Conservation (phyloP, 1,140 invertebrate species). For the Dinothrombium tinctorium region DNA sequence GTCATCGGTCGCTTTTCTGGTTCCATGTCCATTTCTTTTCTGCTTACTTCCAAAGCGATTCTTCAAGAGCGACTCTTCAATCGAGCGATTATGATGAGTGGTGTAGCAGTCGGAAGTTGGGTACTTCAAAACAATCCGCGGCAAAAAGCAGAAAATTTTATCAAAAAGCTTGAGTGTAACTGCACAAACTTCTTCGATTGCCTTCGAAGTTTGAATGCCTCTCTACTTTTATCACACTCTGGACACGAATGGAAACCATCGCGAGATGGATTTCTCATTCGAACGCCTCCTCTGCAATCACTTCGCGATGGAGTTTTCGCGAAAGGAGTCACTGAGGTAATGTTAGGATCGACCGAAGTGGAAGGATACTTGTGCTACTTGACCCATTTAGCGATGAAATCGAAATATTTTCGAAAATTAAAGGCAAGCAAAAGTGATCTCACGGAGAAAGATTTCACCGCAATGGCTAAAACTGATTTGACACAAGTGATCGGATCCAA, state of each 20-base stretch:
- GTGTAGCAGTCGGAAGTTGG: constrained; percentile 15
- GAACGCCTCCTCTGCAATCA: constrained; percentile 8
- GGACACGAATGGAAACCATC: constrained; percentile 11
- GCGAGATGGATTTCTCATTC: constrained; percentile 12
- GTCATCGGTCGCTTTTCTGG: constrained; percentile 37
- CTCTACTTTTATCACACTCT: constrained; percentile 4
- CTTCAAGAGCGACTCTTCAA: constrained; percentile 12
- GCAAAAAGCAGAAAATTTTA: constrained; percentile 2
- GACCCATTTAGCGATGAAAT: constrained; percentile 9
- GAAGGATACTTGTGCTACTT: constrained; percentile 16
- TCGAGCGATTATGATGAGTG: constrained; percentile 16
- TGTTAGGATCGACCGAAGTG: constrained; percentile 14
- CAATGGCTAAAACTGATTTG: constrained; percentile 7
- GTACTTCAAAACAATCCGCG: constrained; percentile 13
- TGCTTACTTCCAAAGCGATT: constrained; percentile 14
- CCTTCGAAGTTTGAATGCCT: constrained; percentile 6
- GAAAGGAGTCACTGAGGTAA: constrained; percentile 6
- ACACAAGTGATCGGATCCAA: constrained; percentile 2
- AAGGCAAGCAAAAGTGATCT: constrained; percentile 10
- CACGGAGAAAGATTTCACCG: constrained; percentile 6
- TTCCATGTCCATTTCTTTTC: constrained; percentile 16
- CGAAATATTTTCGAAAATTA: constrained; percentile 8
- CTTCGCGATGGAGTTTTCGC: constrained; percentile 3
- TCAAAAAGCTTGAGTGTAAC: not conserved
- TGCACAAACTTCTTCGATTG: constrained; percentile 7